phyloP scores from a whole-genome alignment of 1,140 invertebrate species.

The Drosophila melanogaster region Release_6_plus_ISO1_MT NT_033777.3:7659501-7660000 shows the following conservation, averaged over 20 bases:
- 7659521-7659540: conserved; percentile 23
- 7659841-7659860: conserved; percentile 24
- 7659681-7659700: conserved; percentile 35
- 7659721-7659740: conserved; percentile 25
- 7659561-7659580: conserved; percentile 73
- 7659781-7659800: conserved; percentile 41
- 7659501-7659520: conserved; percentile 60
- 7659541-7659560: conserved; percentile 63
- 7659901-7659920: conserved; percentile 16
- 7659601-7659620: conserved; percentile 49
- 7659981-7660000: conserved; percentile 57
- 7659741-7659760: conserved; percentile 13
- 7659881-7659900: conserved; percentile 28
- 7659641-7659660: conserved; percentile 10
- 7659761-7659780: conserved; percentile 68
- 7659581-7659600: conserved; percentile 73
- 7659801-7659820: conserved; percentile 22
- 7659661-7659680: conserved; percentile 19
- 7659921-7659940: conserved; percentile 25
- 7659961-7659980: conserved; percentile 45
- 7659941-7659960: conserved; percentile 21
- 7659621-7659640: conserved; percentile 16
- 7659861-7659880: conserved; percentile 30
- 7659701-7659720: conserved; percentile 71
- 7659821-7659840: conserved; percentile 10